These are phyloP conservation scores for Hirtodrosophila alboralis DNA, from an alignment of 2,888 invertebrate species.

Conservation along the genomic window DNA sequence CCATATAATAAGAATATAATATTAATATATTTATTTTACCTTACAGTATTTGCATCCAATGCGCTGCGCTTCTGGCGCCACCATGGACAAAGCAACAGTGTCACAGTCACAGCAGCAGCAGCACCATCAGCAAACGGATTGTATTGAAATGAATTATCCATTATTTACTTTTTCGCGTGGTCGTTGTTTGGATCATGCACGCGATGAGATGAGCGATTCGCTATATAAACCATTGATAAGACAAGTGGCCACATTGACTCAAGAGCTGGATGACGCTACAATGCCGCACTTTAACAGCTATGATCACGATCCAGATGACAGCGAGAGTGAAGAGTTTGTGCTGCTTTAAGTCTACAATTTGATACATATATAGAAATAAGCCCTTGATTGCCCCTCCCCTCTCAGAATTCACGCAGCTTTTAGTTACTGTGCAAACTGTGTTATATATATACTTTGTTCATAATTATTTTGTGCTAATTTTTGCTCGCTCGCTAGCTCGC, in stretches of 20 bases:
- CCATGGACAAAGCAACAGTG: conserved; percentile 60
- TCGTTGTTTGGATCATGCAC: conserved; percentile 86
- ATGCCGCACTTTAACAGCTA: conserved; percentile 66
- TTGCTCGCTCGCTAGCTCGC: conserved; percentile 59
- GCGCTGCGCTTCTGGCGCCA: conserved; percentile 79
- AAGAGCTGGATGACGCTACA: conserved; percentile 84
- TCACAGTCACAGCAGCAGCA: conserved; percentile 38
- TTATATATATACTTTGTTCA: conserved; percentile 41
- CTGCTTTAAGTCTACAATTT: conserved; percentile 84
- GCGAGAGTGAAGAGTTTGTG: conserved; percentile 90
- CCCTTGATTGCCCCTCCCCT: conserved; percentile 17
- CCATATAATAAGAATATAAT: background rate
- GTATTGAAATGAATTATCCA: conserved; percentile 88
- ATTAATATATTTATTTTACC: background rate
- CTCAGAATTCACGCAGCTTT: conserved; percentile 1
- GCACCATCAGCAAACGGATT: conserved; percentile 51
- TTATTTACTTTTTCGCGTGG: conserved; percentile 93
- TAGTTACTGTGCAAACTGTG: conserved; percentile 52
- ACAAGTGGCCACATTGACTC: conserved; percentile 86
- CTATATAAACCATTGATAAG: conserved; percentile 86
- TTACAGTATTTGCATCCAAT: conserved; percentile 85
- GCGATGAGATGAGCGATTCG: conserved; percentile 81
- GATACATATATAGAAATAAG: conserved; percentile 12
- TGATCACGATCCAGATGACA: conserved; percentile 86
- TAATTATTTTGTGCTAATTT: conserved; percentile 25